These are phyloP conservation scores for Anoncus sp. DNA, from an alignment of 2,888 invertebrate genomes.

Conservation along the genomic window DNA sequence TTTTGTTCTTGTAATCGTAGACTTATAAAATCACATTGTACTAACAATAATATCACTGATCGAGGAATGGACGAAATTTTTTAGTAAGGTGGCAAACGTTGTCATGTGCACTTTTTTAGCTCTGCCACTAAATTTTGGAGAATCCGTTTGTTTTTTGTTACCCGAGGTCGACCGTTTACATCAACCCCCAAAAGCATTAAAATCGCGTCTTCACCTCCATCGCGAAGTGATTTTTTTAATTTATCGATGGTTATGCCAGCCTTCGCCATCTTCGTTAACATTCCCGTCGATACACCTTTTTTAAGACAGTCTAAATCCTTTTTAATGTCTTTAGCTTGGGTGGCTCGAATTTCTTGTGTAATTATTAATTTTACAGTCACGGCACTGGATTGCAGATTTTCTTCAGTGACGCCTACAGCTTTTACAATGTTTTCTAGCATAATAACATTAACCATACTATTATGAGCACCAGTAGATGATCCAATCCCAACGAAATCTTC, in stretches of 20 bases:
- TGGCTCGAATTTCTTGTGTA: background rate
- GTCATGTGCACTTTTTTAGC: background rate
- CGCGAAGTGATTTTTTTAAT: background rate
- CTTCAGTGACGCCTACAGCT: conserved; percentile 1
- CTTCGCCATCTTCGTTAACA: conserved; percentile 40
- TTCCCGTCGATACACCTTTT: conserved; percentile 8
- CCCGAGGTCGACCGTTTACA: conserved; percentile 23
- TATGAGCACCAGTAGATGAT: conserved; percentile 33
- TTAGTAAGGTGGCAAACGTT: too few species aligned
- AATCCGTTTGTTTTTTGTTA: conserved; percentile 31
- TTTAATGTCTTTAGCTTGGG: background rate
- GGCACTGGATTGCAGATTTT: conserved; percentile 18
- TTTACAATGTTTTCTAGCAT: conserved; percentile 25
- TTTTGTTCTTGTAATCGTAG: too few species aligned
- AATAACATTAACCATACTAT: conserved; percentile 26
- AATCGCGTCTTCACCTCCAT: conserved; percentile 21
- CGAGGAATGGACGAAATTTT: too few species aligned
- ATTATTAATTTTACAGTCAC: too few species aligned
- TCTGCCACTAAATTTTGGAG: conserved; percentile 1
- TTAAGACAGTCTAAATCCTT: background rate
- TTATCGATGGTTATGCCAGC: conserved; percentile 26
- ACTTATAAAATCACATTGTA: too few species aligned
- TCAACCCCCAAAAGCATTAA: conserved; percentile 32
- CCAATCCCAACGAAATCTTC: conserved; percentile 22
- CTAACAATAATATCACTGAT: too few species aligned